phyloP scores from a whole-genome alignment of 2,113 vertebrate species.

The Noturus placidus region DNA sequence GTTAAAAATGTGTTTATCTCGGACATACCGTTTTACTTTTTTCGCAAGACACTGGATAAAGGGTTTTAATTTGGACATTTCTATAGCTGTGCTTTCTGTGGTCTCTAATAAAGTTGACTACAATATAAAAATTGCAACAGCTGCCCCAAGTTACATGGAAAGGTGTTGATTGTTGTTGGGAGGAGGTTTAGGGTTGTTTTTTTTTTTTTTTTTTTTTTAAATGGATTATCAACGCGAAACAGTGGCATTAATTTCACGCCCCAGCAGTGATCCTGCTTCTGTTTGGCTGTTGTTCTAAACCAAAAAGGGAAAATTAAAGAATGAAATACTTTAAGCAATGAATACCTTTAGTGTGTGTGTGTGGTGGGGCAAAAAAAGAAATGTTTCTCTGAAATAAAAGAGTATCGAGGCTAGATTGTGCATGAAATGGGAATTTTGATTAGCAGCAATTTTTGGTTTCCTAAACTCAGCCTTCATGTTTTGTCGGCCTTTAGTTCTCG shows the following conservation, averaged over 20 bases:
- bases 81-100: background rate
- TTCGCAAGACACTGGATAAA: background rate
- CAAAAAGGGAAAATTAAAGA: constrained; percentile 16
- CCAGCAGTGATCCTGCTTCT: constrained; percentile 34
- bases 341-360: constrained; percentile 26
- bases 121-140: background rate
- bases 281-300: constrained; percentile 44
- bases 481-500: background rate
- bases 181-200: constrained; percentile 3
- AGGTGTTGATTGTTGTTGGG: constrained; percentile 30
- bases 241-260: constrained; percentile 46
- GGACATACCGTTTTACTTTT: background rate
- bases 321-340: background rate
- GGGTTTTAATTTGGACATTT: constrained; percentile 15
- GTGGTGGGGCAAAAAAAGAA: background rate
- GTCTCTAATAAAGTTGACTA: constrained; percentile 20
- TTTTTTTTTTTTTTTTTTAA: background rate
- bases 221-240: constrained; percentile 45
- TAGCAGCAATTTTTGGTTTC: background rate
- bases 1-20: constrained; percentile 34
- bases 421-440: constrained; percentile 14
- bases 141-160: constrained; percentile 23
- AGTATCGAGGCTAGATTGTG: constrained; percentile 1
- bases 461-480: constrained; percentile 1
- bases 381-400: background rate